These are phyloP conservation scores for Drosophila putrida DNA, from an alignment of 2,888 invertebrate species.

Conservation along the genomic window DNA sequence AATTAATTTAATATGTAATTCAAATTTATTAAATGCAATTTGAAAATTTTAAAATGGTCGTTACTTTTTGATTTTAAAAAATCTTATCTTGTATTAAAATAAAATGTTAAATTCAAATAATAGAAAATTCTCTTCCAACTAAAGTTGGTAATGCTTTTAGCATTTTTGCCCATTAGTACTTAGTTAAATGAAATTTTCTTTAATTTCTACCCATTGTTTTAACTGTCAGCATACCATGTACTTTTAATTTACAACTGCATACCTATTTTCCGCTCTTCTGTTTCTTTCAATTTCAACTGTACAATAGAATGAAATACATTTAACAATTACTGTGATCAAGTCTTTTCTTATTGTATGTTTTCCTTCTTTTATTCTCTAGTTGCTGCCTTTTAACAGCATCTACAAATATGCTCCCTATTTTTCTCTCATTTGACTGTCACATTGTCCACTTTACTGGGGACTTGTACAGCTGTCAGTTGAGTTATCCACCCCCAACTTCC, in stretches of 20 bases:
- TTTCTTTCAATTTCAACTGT: slow-evolving; percentile 14
- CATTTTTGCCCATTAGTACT: too few relatives aligned
- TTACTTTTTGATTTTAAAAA: too few relatives aligned
- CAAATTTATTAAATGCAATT: too few relatives aligned
- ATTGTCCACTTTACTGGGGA: slow-evolving; percentile 66
- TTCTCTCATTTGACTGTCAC: slow-evolving; percentile 50
- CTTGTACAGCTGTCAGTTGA: slow-evolving; percentile 57
- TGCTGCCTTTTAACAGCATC: slow-evolving; percentile 32
- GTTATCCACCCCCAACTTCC: neutral
- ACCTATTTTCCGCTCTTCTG: slow-evolving; percentile 4
- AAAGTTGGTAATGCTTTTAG: too few relatives aligned
- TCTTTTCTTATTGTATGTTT: slow-evolving; percentile 32
- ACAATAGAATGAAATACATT: slow-evolving; percentile 20
- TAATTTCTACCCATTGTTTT: neutral
- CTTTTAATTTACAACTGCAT: neutral
- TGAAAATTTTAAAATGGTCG: too few relatives aligned
- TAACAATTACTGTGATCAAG: slow-evolving; percentile 37
- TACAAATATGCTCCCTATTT: slow-evolving; percentile 29
- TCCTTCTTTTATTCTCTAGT: slow-evolving; percentile 8
- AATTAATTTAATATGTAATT: too few relatives aligned
- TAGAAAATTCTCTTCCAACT: too few relatives aligned
- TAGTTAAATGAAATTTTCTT: neutral
- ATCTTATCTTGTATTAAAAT: too few relatives aligned
- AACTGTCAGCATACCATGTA: neutral
- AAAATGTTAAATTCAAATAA: too few relatives aligned